Evolutionary conservation across 2,113 vertebrate genomes (phyloP), one percentile per base, ranked within the genome.

Genomic region (Glaucidium brasilianum): DNA sequence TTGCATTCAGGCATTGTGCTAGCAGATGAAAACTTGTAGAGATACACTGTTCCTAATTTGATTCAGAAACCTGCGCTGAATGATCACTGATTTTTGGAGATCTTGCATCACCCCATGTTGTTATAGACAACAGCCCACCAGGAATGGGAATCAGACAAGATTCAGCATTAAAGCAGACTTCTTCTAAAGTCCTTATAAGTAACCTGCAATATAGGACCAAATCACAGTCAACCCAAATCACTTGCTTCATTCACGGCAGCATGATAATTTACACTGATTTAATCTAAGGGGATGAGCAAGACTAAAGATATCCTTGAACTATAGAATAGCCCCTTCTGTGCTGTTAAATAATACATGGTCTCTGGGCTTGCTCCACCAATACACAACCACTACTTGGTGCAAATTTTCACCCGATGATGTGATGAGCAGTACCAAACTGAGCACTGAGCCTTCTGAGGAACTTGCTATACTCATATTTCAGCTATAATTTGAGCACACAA

Each of bases 21-120:
- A 76, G 25, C 34, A 94, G 43, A 93, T 56, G 66, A 89, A 41
- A 88, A 85, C 20, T 45, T 67, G 37, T 6, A 39, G 59, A 55
- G 66, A 45, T 68, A 29, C 1, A 2, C 13, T 41, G 19, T 9
- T 47, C 35, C 32, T 34, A 52, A 53, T 64, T 56, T 50, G 32
- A 45, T 81, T 49, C 49, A 77, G n/a, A 69, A 92, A 60, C 14
- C 20, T 49, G 10, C n/a, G 27, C 52, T 2, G 1, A 67, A 89
- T 12, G 26, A 35, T 30, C 5, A n/a, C 10, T 32, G 8, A 15
- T n/a, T 74, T 69, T 49, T 47, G 71, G 56, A 63, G 68, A 43
- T 32, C 35, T 49, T n/a, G 21, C 3, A 6, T 43, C 60, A n/a
- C 3, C 34, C 29, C 2, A 0, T 32, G 47, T 26, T 16, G 12